Base-by-base conservation (phyloP, 2,113 vertebrate genomes). In the Vulpes vulpes region DNA sequence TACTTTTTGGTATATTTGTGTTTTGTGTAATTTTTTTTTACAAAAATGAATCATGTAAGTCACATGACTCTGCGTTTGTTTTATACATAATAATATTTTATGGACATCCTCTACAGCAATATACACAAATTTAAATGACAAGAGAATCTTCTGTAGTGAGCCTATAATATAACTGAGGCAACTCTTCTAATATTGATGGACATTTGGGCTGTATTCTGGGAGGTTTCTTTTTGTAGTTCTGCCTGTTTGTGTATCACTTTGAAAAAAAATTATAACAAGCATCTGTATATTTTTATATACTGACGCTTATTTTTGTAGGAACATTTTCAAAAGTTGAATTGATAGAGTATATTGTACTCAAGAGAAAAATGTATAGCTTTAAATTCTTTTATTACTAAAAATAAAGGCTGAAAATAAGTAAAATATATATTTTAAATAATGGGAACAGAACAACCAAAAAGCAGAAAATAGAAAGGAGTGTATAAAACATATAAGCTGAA, bases 81-180 rank as follows among this genome's bases (percentile, higher is more conserved):
- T 88, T 67, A 53, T 8, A 71, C 8, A 10, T 67, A 71, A 79
- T 87, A 43, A 79, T 90, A 96, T 79, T 95, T 94, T 89, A 65
- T 81, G n/a, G 25, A 15, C 25, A 84, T 83, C 23, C 2, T 89
- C 78, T 73, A 49, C 32, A 22, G 32, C 8, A 22, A 49, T 84
- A 80, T 30, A 71, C 55, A 38, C 60, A 86, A 59, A 92, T 92
- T 79, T 79, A 89, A 89, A 84, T 55, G 49, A 22, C 17, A 35
- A 71, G 51, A 81, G 69, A 60, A 89, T 73, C 11, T 81, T 81
- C 30, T 38, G 2, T 35, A 71, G 22, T 38, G 43, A 82, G 55
- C 30, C 17, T 38, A 22, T 64, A 16, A 27, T 82, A 53, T 62
- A 89, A 51, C 38, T 9, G 14, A 73, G 32, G 32, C 86, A 89